These are phyloP conservation scores for Coendou prehensilis DNA, from an alignment of 2,797 vertebrate species.

Conservation along the genomic window DNA sequence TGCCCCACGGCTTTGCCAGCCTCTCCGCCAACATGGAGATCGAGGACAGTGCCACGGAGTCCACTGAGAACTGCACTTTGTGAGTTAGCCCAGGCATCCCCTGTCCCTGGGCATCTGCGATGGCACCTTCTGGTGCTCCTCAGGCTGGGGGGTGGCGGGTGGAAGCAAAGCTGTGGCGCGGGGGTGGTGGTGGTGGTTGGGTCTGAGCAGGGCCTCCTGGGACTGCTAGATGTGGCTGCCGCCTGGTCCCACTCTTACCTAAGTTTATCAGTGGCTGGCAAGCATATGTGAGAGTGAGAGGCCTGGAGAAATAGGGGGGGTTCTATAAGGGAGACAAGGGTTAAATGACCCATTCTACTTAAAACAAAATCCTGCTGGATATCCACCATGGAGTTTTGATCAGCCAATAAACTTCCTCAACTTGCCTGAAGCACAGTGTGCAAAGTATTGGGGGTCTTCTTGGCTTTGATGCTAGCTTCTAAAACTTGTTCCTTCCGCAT, in stretches of 20 bases:
- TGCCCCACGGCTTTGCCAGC: slow-evolving; percentile 94
- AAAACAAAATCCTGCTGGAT: neutral
- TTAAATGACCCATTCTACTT: neutral
- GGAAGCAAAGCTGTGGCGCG: neutral
- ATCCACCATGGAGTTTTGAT: neutral
- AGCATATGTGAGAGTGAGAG: neutral
- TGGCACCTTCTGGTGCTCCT: neutral
- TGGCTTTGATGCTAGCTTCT: neutral
- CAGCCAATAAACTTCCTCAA: neutral
- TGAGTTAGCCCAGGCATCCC: slow-evolving; percentile 85
- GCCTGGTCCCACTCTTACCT: neutral
- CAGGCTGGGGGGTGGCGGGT: neutral
- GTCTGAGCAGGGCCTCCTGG: neutral
- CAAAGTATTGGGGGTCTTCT: neutral
- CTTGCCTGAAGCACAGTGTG: neutral
- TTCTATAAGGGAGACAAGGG: no score
- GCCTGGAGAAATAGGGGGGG: neutral
- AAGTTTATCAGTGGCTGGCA: neutral
- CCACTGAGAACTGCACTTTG: slow-evolving; percentile 92
- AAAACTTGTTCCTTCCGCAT: neutral
- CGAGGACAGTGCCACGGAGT: slow-evolving; percentile 70
- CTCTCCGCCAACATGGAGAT: slow-evolving; percentile 89
- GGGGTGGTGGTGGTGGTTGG: no score
- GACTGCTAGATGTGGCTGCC: neutral
- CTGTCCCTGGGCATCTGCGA: neutral